phyloP scores from a whole-genome alignment of 2,113 vertebrate species.

The Lophochroa leadbeateri region DNA sequence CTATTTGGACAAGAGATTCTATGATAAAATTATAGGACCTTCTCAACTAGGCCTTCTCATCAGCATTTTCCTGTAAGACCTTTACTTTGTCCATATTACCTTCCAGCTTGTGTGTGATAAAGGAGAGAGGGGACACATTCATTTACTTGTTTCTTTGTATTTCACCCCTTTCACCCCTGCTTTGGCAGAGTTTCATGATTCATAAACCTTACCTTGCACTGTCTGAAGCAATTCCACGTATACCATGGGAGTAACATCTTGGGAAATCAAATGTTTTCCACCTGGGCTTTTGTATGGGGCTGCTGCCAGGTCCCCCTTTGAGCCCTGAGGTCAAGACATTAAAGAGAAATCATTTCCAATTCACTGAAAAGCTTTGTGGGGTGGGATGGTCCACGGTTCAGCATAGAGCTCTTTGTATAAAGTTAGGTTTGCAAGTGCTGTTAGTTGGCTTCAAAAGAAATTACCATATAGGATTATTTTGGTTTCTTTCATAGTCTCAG shows the following conservation, averaged over 20 bases:
- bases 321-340: neutral
- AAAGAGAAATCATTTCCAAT: conserved; percentile 10
- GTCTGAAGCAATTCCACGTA: neutral
- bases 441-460: neutral
- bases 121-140: neutral
- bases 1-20: neutral
- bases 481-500: neutral
- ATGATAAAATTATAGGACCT: neutral
- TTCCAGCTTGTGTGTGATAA: neutral
- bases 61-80: neutral
- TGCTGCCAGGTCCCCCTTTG: neutral
- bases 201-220: neutral
- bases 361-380: neutral
- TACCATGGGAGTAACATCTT: neutral
- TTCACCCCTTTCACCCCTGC: neutral
- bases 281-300: neutral
- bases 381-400: neutral
- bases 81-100: neutral
- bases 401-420: neutral
- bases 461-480: neutral
- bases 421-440: neutral
- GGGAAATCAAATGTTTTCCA: neutral
- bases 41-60: neutral
- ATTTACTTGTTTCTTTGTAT: neutral
- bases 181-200: neutral